Base-by-base conservation (phyloP, 1,140 invertebrate species). In the Drosophila nasuta region DNA sequence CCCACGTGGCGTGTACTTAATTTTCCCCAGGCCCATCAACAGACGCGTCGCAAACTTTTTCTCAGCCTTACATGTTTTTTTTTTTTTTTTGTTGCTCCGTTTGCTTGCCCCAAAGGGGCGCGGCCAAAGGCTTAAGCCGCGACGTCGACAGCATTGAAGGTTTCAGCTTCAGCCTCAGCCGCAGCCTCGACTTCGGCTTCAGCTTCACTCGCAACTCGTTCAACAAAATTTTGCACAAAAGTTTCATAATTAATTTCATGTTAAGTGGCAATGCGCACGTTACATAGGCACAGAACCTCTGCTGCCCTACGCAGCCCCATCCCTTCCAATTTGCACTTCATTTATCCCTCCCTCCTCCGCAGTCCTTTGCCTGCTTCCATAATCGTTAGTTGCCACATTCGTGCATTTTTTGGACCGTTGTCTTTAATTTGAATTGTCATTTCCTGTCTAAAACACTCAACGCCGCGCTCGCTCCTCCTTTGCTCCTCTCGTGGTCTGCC, bases 171-270 rank as follows among this genome's bases (percentile, higher is more conserved):
- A 49, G 10, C 41, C 15, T 8, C 46, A 10, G 48, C 48, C 11
- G 41, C 49, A 13, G 30, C 38, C 28, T 11, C 33, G 7, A 25
- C 56, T 15, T 30, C 33, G 63, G 60, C 79, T 17, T 67, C 76
- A 77, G 76, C 78, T 82, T 87, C 82, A 82, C 48, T 71, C 67
- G 49, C 78, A 89, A 89, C 85, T 89, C 85, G 85, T 89, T 89
- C 70, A 85, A 89, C 85, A 89, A 89, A 89, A 85, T 89, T 88
- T 81, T 89, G 81, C 81, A 89, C 85, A 89, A 88, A 88, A 89
- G 81, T 89, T 89, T 89, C 85, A 89, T 89, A 89, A 89, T 89
- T 89, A 89, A 89, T 89, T 89, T 89, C 85, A 89, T 89, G 85
- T 89, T 89, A 89, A 89, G 85, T 89, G 85, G 85, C 81, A 89